Evolutionary conservation across 2,797 vertebrate species (phyloP).

Genomic region (Prionace glauca): DNA sequence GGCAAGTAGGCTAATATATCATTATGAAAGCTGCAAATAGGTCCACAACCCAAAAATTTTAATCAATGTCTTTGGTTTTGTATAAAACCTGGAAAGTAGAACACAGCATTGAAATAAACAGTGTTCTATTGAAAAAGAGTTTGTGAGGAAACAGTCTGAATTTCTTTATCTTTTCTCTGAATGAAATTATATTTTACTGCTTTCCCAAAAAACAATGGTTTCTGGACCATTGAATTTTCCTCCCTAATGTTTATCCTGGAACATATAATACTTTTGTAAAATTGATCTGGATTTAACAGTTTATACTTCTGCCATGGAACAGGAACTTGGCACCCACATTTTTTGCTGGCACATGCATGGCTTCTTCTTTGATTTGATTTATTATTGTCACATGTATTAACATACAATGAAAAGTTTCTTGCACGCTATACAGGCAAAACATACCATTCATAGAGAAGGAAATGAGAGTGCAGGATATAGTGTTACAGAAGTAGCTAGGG

Average conservation of each 20-base stretch:
- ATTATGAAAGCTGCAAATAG: neutral
- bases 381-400: too few species aligned
- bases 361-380: neutral
- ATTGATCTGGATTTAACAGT: neutral
- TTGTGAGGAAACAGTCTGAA: neutral
- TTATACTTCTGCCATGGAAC: neutral
- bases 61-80: neutral
- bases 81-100: neutral
- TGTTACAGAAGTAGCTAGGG: too few species aligned
- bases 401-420: too few species aligned
- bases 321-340: too few species aligned
- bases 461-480: too few species aligned
- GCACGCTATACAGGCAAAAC: too few species aligned
- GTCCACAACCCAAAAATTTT: neutral
- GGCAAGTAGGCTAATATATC: neutral
- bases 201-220: neutral
- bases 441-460: too few species aligned
- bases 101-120: neutral
- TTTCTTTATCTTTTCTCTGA: neutral
- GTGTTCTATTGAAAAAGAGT: neutral
- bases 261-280: neutral
- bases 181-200: neutral
- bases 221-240: neutral
- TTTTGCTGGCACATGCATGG: neutral
- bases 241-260: neutral